Evolutionary conservation across 2,113 vertebrate genomes (phyloP).

Genomic region (Ginglymostoma cirratum): DNA sequence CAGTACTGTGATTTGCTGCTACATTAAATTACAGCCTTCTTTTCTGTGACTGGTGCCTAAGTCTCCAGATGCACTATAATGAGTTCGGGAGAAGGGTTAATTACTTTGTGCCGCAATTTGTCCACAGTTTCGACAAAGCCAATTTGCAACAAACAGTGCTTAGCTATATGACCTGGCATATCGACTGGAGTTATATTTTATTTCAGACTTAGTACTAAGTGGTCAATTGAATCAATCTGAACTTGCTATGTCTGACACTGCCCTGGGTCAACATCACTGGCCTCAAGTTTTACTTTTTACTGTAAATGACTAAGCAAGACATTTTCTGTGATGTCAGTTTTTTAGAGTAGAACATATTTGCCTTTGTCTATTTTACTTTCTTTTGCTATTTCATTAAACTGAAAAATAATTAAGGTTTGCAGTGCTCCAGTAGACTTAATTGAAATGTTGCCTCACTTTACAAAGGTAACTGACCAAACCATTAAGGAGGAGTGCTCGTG

Average conservation of each 20-base stretch:
- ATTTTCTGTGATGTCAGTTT: background rate
- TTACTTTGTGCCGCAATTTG: constrained; percentile 27
- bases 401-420: background rate
- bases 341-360: background rate
- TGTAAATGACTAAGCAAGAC: background rate
- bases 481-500: background rate
- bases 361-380: background rate
- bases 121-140: constrained; percentile 16
- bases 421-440: background rate
- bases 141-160: constrained; percentile 18
- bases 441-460: background rate
- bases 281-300: background rate
- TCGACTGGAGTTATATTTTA: constrained; percentile 28
- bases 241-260: background rate
- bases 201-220: background rate
- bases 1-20: background rate
- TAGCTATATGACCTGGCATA: background rate
- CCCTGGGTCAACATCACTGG: background rate
- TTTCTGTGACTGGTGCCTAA: background rate
- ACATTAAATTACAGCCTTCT: background rate
- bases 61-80: background rate
- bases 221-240: constrained; percentile 26
- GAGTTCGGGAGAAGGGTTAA: background rate
- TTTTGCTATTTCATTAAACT: background rate
- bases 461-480: background rate